Base-by-base conservation (phyloP, 2,113 vertebrate genomes). In the Taxidea taxus region DNA sequence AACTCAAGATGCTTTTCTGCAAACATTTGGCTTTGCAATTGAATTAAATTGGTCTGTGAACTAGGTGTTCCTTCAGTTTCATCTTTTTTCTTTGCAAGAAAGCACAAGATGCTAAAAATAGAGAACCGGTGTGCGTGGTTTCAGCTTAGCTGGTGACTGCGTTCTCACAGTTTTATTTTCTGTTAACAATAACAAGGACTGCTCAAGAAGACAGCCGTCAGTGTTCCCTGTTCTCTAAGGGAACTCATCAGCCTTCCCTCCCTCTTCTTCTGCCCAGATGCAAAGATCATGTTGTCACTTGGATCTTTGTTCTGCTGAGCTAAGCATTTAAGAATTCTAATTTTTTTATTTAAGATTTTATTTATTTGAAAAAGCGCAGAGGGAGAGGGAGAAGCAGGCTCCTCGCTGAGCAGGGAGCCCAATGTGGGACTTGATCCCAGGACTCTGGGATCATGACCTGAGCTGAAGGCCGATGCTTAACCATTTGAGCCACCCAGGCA, bases 41-140 rank as follows among this genome's bases (percentile, higher is more conserved):
- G 7, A 84, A 91, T 93, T 70, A n/a, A 89, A 27, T 60, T 85
- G 62, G 15, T 77, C 66, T 51, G 42, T 25, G 90, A 84, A 93
- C 31, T 75, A 93, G 58, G 62, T 94, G 70, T 94, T 95, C 92
- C 88, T 91, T 90, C 49, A 60, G 2, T 90, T 92, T 81, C 44
- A 62, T 91, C 44, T 87, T 97, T 97, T 92, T 85, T 54, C n/a
- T 54, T 87, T 90, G 64, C n/a, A 62, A 97, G 62, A 91, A 97
- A 84, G 87, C 84, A 68, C 37, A 51, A 49, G 74, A 49, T n/a
- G 34, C 70, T 91, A 87, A 94, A 75, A 82, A 82, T 95, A 95
- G 58, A 96, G 80, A 83, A 64, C 58, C 42, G 31, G 7, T 62
- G 60, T 64, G 64, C n/a, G 3, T 93, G 51, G 60, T 56, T 90